Evolutionary conservation across 2,888 invertebrate species (phyloP), one percentile per base, ranked within the genome.

Genomic region (Furcula furcula): DNA sequence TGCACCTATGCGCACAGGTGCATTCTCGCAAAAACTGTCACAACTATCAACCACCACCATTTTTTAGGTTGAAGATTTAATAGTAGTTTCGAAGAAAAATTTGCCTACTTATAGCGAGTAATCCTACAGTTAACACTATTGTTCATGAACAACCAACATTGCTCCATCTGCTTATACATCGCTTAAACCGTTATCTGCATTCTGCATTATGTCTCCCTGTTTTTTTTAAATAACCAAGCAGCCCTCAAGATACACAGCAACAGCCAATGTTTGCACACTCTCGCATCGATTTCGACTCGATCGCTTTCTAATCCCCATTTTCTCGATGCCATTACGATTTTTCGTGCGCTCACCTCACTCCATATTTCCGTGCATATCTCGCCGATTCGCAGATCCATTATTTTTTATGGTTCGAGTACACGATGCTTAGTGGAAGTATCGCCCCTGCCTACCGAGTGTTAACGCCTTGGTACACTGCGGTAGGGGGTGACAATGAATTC

Each of bases 351-450:
- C 76, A 83, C 84, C 84, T 83, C 78, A 67, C 84, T 80, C 85
- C 81, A 85, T 84, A 87, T 86, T 88, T 86, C 82, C 78, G 82
- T 76, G 84, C 85, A 85, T 88, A 88, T 88, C 88, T 75, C 83
- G 77, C 75, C 84, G 82, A 87, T 87, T 87, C 80, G 77, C 70
- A 84, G 85, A 86, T 84, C 85, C 86, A 88, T 88, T 88, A 88
- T 86, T 86, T 88, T 88, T 88, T 88, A 88, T 88, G 76, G 79
- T 65, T 69, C 65, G 81, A 85, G 80, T 84, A 85, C 84, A 85
- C 76, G 81, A 67, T 68, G 80, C 76, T 81, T 78, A 83, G 74
- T 69, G 62, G 65, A 73, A 70, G 76, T 71, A 65, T 66, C 77
- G 57, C 74, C 75, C 79, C 72, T 67, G 69, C 71, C 74, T 75